Evolutionary conservation across 2,797 vertebrate genomes (phyloP), one percentile per base, ranked within the genome.

Genomic region (Denticeps clupeoides): DNA sequence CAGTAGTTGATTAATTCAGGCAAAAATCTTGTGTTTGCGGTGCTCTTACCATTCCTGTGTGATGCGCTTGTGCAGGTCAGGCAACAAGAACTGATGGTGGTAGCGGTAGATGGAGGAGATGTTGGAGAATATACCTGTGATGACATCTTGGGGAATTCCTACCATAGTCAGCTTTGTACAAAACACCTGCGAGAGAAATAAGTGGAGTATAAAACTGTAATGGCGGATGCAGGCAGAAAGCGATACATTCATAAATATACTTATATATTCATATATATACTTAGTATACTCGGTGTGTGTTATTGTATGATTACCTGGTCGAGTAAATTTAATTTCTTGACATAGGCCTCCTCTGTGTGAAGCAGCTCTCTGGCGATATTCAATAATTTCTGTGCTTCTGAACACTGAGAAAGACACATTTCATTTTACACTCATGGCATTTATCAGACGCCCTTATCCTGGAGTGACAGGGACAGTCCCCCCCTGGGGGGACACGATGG

Each of bases 61-160:
- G n/a, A 93, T 93, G 24, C 90, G 83, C 45, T 89, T 91, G 77
- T 93, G 87, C 62, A 93, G 80, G 7, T 89, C 90, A 0, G 90
- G 90, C 53, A 93, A 74, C 53, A 93, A 79, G 62, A 93, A 93
- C 73, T 93, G 85, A 61, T 92, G 89, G 51, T 93, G 90, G 77
- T 93, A 93, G 47, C 87, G 87, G 68, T 91, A 87, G 70, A 93
- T 92, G 67, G 90, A 92, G 70, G 87, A 90, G 73, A 91, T 93
- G 75, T 93, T 93, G 69, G 90, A 89, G 73, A 92, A 93, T 77
- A 93, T 86, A 25, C 89, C 88, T 44, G 87, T 87, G 25, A 93
- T 84, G 12, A 93, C 83, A 3, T 93, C 90, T 0, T 79, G 82
- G 1, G 90, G 90, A 58, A 93, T 77, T 93, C 90, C 58, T 92